Base-by-base conservation (phyloP, 2,888 invertebrate species). In the Eupithecia exiguata region DNA sequence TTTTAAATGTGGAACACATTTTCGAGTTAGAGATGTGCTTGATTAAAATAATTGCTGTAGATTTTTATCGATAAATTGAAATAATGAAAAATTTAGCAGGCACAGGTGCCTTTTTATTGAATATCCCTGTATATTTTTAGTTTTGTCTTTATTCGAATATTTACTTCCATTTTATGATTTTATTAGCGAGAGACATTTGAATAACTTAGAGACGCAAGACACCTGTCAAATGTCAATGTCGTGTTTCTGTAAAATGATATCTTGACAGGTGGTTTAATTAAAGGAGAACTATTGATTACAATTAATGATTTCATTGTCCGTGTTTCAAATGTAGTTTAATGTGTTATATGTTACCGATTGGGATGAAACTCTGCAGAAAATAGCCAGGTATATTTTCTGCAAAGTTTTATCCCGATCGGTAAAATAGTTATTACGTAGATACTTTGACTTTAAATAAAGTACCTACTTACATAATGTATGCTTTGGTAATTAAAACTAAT, bases 1-100 rank as follows among this genome's bases (percentile, higher is more conserved):
- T 35, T 76, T 71, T 61, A 71, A 71, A 71, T 40, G 38, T 61
- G 46, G 72, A 73, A 69, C 66, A 46, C 63, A 40, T 40, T 35
- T 62, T 38, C 25, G 7, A 66, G 25, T 66, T 66, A 70, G 43
- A 68, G 63, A 71, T 70, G 65, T 6, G 62, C 35, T 65, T 53
- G 65, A 38, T 70, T 63, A 38, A 65, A 49, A 53, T 70, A 65
- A 70, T 70, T 25, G 70, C 43, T 66, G 66, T 38, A 66, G 25
- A 66, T 66, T 66, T 35, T 66, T 66, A 66, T 66, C 66, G 66
- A 66, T 43, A 14, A 43, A 43, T 66, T 66, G 25, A 66, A 25
- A 18, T 62, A 5, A 62, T 62, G 62, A 62, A 30, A 61, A 16
- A 62, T 35, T 9, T 62, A 30, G 62, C 0, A 3, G 30, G 1